These are phyloP conservation scores for Pseudomyrmex dendroicus DNA, from an alignment of 1,140 invertebrate genomes.

Conservation along the genomic window DNA sequence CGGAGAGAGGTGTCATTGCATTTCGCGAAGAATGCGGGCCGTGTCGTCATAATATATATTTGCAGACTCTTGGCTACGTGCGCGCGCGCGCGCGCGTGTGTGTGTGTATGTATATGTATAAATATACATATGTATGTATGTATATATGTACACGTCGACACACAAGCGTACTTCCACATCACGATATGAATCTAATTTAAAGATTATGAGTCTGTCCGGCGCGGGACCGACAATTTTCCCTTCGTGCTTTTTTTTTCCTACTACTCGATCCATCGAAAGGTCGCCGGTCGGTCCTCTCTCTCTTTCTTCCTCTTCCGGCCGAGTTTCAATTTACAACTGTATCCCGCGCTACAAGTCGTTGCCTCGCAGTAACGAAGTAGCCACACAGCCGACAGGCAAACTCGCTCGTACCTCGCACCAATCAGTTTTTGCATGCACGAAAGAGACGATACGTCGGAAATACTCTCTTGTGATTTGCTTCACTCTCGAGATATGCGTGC, in stretches of 20 bases:
- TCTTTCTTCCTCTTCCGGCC: slow-evolving; percentile 26
- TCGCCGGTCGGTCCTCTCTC: slow-evolving; percentile 9
- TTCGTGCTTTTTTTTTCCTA: slow-evolving; percentile 44
- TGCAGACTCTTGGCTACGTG: slow-evolving; percentile 36
- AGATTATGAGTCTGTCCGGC: slow-evolving; percentile 69
- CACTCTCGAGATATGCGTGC: slow-evolving; percentile 35
- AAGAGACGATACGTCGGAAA: slow-evolving; percentile 32
- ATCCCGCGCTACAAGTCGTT: slow-evolving; percentile 60
- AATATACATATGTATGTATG: slow-evolving; percentile 1
- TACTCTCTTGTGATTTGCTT: slow-evolving; percentile 34
- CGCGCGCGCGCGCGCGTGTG: no score
- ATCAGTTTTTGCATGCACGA: slow-evolving; percentile 60
- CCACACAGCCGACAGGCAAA: slow-evolving; percentile 36
- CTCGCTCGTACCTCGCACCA: slow-evolving; percentile 44
- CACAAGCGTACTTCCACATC: slow-evolving; percentile 38
- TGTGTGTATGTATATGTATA: no score
- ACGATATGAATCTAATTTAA: slow-evolving; percentile 73
- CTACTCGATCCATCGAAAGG: background rate
- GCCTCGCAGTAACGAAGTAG: slow-evolving; percentile 66
- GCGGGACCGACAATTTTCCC: slow-evolving; percentile 53
- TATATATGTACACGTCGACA: slow-evolving; percentile 60
- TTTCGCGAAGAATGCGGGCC: slow-evolving; percentile 71
- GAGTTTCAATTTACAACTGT: slow-evolving; percentile 72
- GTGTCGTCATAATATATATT: slow-evolving; percentile 71
- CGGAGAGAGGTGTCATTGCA: slow-evolving; percentile 66